phyloP scores from a whole-genome alignment of 2,888 invertebrate species.

The Amphimallon solstitiale region DNA sequence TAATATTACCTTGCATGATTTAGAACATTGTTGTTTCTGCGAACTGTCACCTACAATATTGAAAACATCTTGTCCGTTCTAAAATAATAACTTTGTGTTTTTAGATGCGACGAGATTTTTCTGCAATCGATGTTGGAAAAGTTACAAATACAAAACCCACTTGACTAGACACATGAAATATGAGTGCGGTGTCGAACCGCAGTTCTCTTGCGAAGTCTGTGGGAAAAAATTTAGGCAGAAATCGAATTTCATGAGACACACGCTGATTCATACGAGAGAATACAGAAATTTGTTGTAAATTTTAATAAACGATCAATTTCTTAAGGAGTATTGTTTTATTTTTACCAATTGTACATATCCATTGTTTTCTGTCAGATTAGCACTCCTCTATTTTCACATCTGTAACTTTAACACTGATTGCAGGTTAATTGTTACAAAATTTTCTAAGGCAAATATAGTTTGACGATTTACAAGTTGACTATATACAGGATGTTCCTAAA shows the following conservation, averaged over 20 bases:
- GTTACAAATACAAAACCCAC: conserved; percentile 52
- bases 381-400: no score
- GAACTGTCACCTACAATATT: no score
- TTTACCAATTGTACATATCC: no score
- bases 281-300: neutral
- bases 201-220: conserved; percentile 46
- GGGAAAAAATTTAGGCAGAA: conserved; percentile 39
- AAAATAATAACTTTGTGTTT: conserved; percentile 9
- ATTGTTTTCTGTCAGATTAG: no score
- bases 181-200: conserved; percentile 70
- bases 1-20: conserved; percentile 3
- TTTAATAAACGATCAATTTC: conserved; percentile 7
- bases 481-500: no score
- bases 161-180: conserved; percentile 66
- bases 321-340: neutral
- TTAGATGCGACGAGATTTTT: conserved; percentile 42
- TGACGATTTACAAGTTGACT: no score
- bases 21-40: neutral
- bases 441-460: no score
- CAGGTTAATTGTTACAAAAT: no score
- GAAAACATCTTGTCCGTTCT: neutral
- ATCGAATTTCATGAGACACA: conserved; percentile 32
- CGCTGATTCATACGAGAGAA: neutral
- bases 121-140: conserved; percentile 57
- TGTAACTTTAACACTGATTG: no score